Evolutionary conservation across 2,113 vertebrate genomes (phyloP), one percentile per base, ranked within the genome.

Genomic region (Ardeotis arabs): DNA sequence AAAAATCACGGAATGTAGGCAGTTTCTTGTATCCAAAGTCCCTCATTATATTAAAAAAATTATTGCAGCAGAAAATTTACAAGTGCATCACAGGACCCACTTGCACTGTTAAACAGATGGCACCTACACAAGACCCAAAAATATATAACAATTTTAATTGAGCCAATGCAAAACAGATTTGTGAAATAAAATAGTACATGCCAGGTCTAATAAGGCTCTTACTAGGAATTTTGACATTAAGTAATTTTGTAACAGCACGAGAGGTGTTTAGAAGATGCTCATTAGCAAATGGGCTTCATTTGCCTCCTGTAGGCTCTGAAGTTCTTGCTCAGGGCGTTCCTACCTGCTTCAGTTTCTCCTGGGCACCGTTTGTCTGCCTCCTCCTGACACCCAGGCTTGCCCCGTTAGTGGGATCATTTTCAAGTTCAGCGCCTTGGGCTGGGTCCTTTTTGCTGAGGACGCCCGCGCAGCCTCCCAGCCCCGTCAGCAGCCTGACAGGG

Each of bases 101-200:
- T 94, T 96, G 87, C 63, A 69, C 92, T 84, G 87, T 92, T 96
- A 97, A 97, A 96, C 95, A 97, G 91, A 95, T 75, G 82, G 89
- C 91, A 97, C 93, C 91, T 97, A 93, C 94, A 93, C 50, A 91
- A 87, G 97, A 94, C 93, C 89, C 86, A 97, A 81, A 93, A 96
- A 90, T 88, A 95, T 55, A 66, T 96, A 96, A 97, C 94, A 95
- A 97, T 96, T 97, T 97, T 97, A 97, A 96, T 89, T 96, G 95
- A 97, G 95, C 96, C 96, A 96, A 92, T 93, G 90, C 84, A 87
- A 96, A 97, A 91, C 95, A 97, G 90, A 96, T 96, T 95, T 96
- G 94, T 91, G 90, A 97, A 96, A 90, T 95, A 94, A 93, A 96
- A 75, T 80, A 93, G 93, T 91, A 76, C 95, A 91, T 94, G 92